A percentile compares a stretch with the other conserved stretches of the same genome.
phyloP scores from a whole-genome alignment of 1,140 invertebrate genomes.

The Neodiprion pinetum region DNA sequence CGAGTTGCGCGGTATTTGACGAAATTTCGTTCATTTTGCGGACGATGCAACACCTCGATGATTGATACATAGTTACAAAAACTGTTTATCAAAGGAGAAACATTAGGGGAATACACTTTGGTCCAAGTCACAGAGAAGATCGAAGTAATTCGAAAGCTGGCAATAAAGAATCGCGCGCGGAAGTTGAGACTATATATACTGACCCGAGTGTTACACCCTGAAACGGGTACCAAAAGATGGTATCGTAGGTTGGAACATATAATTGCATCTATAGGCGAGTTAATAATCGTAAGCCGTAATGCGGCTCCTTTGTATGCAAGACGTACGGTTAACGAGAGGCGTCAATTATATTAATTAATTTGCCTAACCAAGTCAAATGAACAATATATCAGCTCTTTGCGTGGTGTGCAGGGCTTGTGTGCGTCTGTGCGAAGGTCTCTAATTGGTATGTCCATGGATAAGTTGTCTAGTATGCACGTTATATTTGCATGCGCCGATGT shows the following conservation, averaged over 20 bases:
- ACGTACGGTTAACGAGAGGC: slow-evolving; percentile 42
- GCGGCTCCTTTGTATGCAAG: slow-evolving; percentile 19
- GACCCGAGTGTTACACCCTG: slow-evolving; percentile 30
- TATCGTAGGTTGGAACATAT: slow-evolving; percentile 24
- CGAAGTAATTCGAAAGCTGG: too few relatives aligned
- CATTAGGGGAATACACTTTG: neutral
- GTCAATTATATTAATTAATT: slow-evolving; percentile 55
- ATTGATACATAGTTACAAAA: neutral
- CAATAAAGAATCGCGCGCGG: neutral
- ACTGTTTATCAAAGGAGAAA: neutral
- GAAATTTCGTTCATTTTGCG: too few relatives aligned
- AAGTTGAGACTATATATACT: neutral
- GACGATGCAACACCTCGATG: too few relatives aligned
- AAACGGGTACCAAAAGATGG: slow-evolving; percentile 21
- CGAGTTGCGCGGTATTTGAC: too few relatives aligned
- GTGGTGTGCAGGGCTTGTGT: slow-evolving; percentile 1
- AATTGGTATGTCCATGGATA: slow-evolving; percentile 29
- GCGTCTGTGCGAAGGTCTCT: slow-evolving; percentile 24
- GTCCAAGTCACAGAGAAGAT: neutral
- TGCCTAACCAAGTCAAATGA: slow-evolving; percentile 40
- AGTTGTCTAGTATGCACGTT: neutral
- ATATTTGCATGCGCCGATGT: neutral
- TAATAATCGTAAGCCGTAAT: slow-evolving; percentile 30
- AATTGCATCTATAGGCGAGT: slow-evolving; percentile 26
- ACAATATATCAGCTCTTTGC: slow-evolving; percentile 29